Evolutionary conservation across 2,888 invertebrate species (phyloP).

Genomic region (Reticulitermes lucifugus): DNA sequence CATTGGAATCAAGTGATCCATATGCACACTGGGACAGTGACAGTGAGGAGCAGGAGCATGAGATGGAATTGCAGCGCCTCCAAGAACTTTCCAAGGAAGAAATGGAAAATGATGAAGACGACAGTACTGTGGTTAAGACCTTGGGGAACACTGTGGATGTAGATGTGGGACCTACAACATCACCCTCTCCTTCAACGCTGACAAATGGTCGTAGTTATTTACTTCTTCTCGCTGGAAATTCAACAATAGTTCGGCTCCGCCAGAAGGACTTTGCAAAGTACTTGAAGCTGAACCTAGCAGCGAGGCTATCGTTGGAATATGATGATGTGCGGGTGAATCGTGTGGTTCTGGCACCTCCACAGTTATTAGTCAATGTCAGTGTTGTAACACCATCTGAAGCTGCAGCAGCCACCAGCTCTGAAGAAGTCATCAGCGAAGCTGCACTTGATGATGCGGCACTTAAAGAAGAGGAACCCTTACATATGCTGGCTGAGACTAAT

Average conservation of each 20-base stretch:
- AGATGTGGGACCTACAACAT: not conserved
- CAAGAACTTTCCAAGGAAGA: conserved; percentile 45
- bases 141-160: not conserved
- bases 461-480: conserved; percentile 57
- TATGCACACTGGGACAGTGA: conserved; percentile 58
- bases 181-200: not conserved
- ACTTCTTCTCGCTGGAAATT: conserved; percentile 58
- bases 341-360: conserved; percentile 58
- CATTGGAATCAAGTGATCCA: conserved; percentile 52
- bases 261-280: conserved; percentile 60
- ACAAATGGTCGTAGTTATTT: conserved; percentile 55
- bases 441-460: conserved; percentile 51
- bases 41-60: conserved; percentile 58
- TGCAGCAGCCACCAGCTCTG: conserved; percentile 44
- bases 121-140: conserved; percentile 18
- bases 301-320: conserved; percentile 59
- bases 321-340: conserved; percentile 58
- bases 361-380: conserved; percentile 59
- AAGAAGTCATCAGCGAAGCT: conserved; percentile 55
- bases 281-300: conserved; percentile 59
- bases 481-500: conserved; percentile 59
- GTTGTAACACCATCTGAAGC: conserved; percentile 56
- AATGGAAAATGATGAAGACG: conserved; percentile 50
- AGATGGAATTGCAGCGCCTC: conserved; percentile 50
- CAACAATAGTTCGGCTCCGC: conserved; percentile 58